phyloP scores from a whole-genome alignment of 92 coral and sea anemone genomes.

The Metridium senile region DNA sequence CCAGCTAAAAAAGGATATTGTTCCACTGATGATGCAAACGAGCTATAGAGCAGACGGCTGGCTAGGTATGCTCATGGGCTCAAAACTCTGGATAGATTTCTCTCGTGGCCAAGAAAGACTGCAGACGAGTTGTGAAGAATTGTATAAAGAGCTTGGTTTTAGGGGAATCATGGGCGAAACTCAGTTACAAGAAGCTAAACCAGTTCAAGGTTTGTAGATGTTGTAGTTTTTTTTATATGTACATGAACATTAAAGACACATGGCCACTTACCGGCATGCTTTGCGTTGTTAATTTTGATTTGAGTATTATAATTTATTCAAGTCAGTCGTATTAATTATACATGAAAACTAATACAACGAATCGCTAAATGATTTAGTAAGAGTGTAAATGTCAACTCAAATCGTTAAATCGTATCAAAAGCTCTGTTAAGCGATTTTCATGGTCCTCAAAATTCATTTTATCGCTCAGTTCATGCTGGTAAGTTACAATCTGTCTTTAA shows the following conservation, averaged over 20 bases:
- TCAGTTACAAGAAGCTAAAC: neutral
- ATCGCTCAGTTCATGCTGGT: too few species aligned
- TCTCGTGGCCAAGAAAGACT: constrained; percentile 46
- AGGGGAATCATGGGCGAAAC: constrained; percentile 51
- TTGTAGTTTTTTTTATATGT: neutral
- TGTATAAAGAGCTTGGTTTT: constrained; percentile 60
- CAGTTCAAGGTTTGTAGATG: constrained; percentile 18
- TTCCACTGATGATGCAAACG: constrained; percentile 78
- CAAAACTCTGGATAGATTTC: constrained; percentile 85
- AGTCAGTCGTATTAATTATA: too few species aligned
- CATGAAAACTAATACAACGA: too few species aligned
- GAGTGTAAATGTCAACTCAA: too few species aligned
- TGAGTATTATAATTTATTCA: too few species aligned
- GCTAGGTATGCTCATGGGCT: constrained; percentile 82
- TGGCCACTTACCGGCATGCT: neutral
- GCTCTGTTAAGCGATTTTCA: too few species aligned
- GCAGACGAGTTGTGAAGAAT: constrained; percentile 47
- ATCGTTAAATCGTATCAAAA: too few species aligned
- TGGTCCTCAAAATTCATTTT: too few species aligned
- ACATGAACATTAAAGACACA: neutral
- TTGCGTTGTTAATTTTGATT: too few species aligned
- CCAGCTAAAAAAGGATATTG: constrained; percentile 69
- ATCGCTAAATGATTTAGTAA: too few species aligned
- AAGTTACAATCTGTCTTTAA: too few species aligned
- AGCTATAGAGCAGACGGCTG: constrained; percentile 79